Evolutionary conservation across 2,797 vertebrate genomes (phyloP).

Genomic region (Acanthopagrus latus): DNA sequence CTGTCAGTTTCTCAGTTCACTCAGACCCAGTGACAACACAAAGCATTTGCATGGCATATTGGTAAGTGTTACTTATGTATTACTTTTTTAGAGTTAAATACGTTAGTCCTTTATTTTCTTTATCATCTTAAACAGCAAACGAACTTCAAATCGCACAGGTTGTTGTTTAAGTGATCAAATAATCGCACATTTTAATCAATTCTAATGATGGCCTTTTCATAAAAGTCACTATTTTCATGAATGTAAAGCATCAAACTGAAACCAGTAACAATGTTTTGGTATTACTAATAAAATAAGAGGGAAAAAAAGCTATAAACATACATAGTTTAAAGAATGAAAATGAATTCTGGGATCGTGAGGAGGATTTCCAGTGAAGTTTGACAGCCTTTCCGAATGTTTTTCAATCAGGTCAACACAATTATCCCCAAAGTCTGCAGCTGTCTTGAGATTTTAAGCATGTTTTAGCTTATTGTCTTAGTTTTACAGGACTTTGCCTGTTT

Average conservation of each 20-base stretch:
- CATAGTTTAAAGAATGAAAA: no score
- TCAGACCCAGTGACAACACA: slow-evolving; percentile 45
- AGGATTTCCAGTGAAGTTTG: not conserved
- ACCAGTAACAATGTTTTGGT: not conserved
- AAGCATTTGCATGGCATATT: slow-evolving; percentile 64
- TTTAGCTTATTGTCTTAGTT: not conserved
- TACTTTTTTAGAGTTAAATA: slow-evolving; percentile 65
- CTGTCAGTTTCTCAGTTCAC: slow-evolving; percentile 58
- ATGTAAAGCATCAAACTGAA: slow-evolving; percentile 33
- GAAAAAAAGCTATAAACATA: not conserved
- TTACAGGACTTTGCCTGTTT: not conserved
- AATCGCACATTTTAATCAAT: slow-evolving; percentile 44
- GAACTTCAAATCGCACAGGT: slow-evolving; percentile 50
- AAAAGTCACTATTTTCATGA: slow-evolving; percentile 29
- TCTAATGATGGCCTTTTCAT: slow-evolving; percentile 53
- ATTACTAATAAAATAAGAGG: slow-evolving; percentile 21
- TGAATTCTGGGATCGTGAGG: no score
- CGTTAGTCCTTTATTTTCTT: slow-evolving; percentile 35
- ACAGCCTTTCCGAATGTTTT: not conserved
- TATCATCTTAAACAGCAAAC: slow-evolving; percentile 53
- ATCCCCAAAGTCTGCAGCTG: not conserved
- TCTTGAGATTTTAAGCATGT: not conserved
- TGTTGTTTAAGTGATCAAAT: slow-evolving; percentile 62
- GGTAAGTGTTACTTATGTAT: slow-evolving; percentile 69
- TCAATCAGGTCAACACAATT: not conserved